These are phyloP conservation scores for Dasypus novemcinctus DNA, from an alignment of 2,113 vertebrate species.

Conservation along the genomic window DNA sequence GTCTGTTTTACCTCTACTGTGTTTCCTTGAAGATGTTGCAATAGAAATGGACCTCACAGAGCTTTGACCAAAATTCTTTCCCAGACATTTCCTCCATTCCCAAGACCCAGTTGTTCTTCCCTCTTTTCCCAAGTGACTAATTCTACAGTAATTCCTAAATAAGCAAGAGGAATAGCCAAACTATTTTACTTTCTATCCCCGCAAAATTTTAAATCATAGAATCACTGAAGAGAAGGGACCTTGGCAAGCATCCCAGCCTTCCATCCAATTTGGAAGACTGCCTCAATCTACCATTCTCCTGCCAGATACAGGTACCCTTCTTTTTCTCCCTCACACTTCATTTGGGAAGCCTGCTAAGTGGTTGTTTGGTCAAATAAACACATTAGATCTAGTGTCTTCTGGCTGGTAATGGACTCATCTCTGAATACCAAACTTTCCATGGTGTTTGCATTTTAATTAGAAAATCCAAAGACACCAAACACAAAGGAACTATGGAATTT, in stretches of 20 bases:
- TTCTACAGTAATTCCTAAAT: neutral
- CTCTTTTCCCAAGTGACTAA: neutral
- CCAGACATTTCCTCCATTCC: neutral
- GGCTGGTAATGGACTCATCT: neutral
- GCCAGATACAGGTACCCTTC: neutral
- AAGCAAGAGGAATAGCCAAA: neutral
- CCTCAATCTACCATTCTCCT: neutral
- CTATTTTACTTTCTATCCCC: conserved; percentile 8
- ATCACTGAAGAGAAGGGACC: neutral
- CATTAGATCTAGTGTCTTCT: conserved; percentile 50
- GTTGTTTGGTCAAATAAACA: conserved; percentile 28
- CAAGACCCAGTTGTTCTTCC: neutral
- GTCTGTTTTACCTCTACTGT: neutral
- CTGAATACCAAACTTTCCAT: neutral
- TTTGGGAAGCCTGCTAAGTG: conserved; percentile 17
- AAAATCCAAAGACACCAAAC: neutral
- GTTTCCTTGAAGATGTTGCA: neutral
- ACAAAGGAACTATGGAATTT: conserved; percentile 5
- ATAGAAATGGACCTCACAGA: neutral
- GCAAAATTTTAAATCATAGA: conserved; percentile 1
- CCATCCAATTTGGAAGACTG: neutral
- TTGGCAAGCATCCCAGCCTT: conserved; percentile 13
- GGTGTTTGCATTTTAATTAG: conserved; percentile 26
- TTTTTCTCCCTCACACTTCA: neutral
- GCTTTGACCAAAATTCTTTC: conserved; percentile 19